Evolutionary conservation across 2,888 invertebrate genomes (phyloP).

Genomic region (Pristionchus japonicus): DNA sequence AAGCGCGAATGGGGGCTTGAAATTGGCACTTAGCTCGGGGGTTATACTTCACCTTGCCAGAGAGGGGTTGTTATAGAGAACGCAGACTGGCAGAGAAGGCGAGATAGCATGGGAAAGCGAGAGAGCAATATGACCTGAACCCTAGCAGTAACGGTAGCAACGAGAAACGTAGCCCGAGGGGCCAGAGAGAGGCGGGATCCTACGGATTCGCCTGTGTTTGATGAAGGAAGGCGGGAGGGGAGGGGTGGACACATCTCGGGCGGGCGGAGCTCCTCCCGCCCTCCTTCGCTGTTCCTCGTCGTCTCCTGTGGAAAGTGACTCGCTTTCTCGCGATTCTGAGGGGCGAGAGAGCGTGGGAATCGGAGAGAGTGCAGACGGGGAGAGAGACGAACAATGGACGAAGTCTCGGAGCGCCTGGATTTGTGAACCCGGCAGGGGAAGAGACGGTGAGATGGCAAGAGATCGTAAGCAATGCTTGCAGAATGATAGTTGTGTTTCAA

Average conservation of each 20-base stretch:
- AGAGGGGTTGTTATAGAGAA: neutral
- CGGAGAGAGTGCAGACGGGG: too few relatives aligned
- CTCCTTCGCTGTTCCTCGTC: neutral
- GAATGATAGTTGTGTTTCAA: too few relatives aligned
- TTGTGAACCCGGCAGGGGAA: neutral
- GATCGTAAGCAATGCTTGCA: too few relatives aligned
- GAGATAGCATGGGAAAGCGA: too few relatives aligned
- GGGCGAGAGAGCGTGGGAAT: neutral
- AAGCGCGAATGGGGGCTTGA: neutral
- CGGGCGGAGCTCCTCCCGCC: constrained; percentile 8
- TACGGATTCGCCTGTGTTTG: neutral
- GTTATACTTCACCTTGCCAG: neutral
- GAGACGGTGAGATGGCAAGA: neutral
- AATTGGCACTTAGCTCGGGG: neutral
- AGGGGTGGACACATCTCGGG: neutral
- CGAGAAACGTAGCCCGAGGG: neutral
- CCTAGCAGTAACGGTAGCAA: neutral
- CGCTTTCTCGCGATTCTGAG: neutral
- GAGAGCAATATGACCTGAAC: too few relatives aligned
- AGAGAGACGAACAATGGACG: neutral
- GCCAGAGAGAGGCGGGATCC: neutral
- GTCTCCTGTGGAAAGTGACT: neutral
- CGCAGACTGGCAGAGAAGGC: neutral
- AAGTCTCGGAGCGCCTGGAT: neutral
- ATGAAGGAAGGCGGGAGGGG: neutral